Conservation (phyloP, 2,888 invertebrate genomes). For the Eledone cirrhosa region DNA sequence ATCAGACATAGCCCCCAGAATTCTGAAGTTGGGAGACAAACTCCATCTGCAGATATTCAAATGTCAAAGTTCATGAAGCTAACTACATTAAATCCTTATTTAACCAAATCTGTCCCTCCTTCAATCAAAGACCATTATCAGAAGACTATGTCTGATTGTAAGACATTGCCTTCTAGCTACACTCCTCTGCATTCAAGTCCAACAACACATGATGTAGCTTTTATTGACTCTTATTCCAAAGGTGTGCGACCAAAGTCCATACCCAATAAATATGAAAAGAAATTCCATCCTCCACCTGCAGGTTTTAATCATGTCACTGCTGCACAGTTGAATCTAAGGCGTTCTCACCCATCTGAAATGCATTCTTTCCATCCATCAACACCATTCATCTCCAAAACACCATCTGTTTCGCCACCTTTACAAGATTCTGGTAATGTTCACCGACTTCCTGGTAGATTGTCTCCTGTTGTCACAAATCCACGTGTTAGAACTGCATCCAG, state of each 20-base stretch:
- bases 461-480: conserved; percentile 5
- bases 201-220: background rate
- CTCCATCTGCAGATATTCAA: background rate
- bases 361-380: background rate
- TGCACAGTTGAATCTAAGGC: background rate
- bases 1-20: conserved; percentile 52
- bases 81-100: background rate
- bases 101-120: conserved; percentile 4
- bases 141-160: background rate
- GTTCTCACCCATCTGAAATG: background rate
- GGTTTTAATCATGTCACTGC: background rate
- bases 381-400: background rate
- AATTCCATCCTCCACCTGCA: background rate
- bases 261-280: conserved; percentile 13
- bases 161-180: background rate
- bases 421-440: no score
- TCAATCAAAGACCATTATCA: conserved; percentile 9
- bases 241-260: conserved; percentile 16
- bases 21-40: conserved; percentile 39
- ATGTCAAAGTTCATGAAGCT: background rate
- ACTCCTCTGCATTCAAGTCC: background rate
- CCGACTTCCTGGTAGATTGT: background rate
- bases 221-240: background rate
- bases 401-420: conserved; percentile 26
- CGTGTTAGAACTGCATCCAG: background rate